Base-by-base conservation (phyloP, 2,888 invertebrate species). In the Trisateles emortualis region DNA sequence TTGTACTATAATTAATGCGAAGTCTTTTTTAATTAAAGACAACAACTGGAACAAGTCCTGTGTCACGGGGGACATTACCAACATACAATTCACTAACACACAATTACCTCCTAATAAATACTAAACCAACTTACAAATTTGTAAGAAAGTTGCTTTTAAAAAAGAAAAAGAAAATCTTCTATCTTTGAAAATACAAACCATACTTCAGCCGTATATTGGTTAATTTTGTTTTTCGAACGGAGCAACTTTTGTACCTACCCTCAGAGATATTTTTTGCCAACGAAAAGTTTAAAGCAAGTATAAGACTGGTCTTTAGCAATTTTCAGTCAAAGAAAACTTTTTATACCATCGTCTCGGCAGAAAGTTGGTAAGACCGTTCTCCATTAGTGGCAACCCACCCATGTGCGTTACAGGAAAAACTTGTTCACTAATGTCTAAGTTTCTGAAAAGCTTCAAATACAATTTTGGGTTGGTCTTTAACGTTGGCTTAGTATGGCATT, bases 341-440 rank as follows among this genome's bases (percentile, higher is more conserved):
- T 77, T 76, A 68, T 71, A 64, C 51, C 56, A 61, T 55, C 70
- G 64, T 71, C 67, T 74, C 63, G 58, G 47, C 58, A 54, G 56
- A 75, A 86, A 84, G 80, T 80, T 81, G 45, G 72, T 70, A 78
- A 81, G 82, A 81, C 82, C 75, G 79, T 83, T 81, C 80, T 79
- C 87, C 87, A 90, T 91, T 91, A 90, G 88, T 79, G 86, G 81
- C 78, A 72, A 83, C 67, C 86, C 85, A 76, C 80, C 82, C 88
- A 84, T 87, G 84, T 87, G 86, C 83, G 85, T 88, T 82, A 73
- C 78, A 79, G 82, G 81, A 81, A 83, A 86, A 89, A 87, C 81
- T 89, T 83, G 72, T 64, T 74, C 67, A 72, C 78, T 88, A 88
- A 88, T 86, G 86, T 74, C 66, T 64, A 87, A 90, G 86, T 91